Percentiles rank a stretch among this genome's conserved stretches.
Evolutionary conservation across 2,888 invertebrate species (phyloP).

Genomic region (Orthosia gracilis): DNA sequence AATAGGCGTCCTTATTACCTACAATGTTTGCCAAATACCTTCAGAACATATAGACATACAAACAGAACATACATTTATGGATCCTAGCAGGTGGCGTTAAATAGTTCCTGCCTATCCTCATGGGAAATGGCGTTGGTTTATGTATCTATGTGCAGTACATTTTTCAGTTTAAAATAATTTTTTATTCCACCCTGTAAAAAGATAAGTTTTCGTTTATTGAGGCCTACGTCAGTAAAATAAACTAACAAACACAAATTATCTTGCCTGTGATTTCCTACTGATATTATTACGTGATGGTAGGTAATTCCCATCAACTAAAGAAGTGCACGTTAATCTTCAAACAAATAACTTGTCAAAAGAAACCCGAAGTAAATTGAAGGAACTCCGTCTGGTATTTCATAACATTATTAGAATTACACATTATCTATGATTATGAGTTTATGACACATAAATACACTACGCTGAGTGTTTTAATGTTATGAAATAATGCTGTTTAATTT

Average conservation of each 20-base stretch:
- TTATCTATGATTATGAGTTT: conserved; percentile 5
- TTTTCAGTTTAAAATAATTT: neutral
- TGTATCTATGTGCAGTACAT: no score
- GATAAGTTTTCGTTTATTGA: conserved; percentile 5
- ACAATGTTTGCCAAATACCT: neutral
- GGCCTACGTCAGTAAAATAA: neutral
- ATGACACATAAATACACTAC: conserved; percentile 30
- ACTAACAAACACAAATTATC: conserved; percentile 12
- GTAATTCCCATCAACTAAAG: conserved; percentile 9
- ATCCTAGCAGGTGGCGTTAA: neutral
- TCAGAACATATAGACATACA: no score
- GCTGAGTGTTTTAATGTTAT: conserved; percentile 21
- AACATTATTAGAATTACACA: conserved; percentile 11
- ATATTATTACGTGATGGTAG: conserved; percentile 14
- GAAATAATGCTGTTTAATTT: conserved; percentile 16
- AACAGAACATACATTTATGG: no score
- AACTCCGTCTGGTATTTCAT: conserved; percentile 19
- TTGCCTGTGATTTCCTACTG: conserved; percentile 5
- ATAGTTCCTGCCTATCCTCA: neutral
- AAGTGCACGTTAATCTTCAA: conserved; percentile 6
- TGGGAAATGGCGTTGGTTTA: no score
- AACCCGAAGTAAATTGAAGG: conserved; percentile 13
- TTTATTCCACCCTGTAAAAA: neutral
- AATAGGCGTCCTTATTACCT: neutral
- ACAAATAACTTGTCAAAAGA: conserved; percentile 24